phyloP scores from a whole-genome alignment of 2,113 vertebrate genomes.

The Rhipidura dahli region DNA sequence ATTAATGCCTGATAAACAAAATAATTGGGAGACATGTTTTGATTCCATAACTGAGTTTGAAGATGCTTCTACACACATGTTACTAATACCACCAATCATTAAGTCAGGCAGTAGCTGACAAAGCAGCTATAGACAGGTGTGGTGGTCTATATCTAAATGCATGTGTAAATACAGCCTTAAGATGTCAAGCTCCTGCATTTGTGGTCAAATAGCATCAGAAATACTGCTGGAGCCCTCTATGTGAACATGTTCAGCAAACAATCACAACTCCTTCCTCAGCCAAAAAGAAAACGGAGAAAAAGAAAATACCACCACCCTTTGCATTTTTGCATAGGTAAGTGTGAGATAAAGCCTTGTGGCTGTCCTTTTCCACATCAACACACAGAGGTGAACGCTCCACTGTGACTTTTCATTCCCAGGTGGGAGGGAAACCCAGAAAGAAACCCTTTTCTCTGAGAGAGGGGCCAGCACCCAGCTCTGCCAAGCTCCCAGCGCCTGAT shows the following conservation, averaged over 20 bases:
- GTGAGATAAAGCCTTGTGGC: not conserved
- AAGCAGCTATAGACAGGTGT: not conserved
- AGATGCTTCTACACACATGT: not conserved
- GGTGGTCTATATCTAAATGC: not conserved
- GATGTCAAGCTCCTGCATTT: not conserved
- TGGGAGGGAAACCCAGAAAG: not conserved
- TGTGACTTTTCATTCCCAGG: not conserved
- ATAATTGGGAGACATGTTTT: not conserved
- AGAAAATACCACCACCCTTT: not conserved
- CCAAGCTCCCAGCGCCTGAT: fast-evolving
- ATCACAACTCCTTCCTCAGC: not conserved
- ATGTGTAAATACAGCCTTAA: not conserved
- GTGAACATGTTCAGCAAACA: not conserved
- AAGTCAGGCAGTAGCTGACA: not conserved
- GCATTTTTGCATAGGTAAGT: not conserved
- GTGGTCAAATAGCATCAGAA: not conserved
- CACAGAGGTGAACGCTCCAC: not conserved
- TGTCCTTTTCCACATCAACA: not conserved
- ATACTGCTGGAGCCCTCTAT: not conserved
- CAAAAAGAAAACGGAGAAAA: not conserved
- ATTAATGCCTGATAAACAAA: not conserved
- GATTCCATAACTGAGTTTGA: not conserved
- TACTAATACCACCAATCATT: not conserved
- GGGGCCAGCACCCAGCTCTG: not conserved
- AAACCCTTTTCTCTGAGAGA: not conserved